Conservation (phyloP, 2,888 invertebrate genomes). For the Heliconius sara region DNA sequence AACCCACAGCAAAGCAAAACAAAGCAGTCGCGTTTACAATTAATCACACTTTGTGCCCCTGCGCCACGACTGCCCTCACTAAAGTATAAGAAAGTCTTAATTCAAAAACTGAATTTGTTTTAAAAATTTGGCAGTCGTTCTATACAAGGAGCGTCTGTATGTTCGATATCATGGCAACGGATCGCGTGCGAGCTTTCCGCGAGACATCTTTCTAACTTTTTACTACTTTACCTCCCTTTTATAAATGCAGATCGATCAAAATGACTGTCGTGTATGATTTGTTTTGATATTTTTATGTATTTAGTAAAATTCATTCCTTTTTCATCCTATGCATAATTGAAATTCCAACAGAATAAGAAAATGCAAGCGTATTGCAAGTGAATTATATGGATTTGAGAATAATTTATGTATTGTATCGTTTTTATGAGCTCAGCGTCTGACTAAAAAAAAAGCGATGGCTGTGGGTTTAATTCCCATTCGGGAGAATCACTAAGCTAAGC, state of each 20-base stretch:
- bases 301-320: slow-evolving; percentile 12
- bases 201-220: slow-evolving; percentile 72
- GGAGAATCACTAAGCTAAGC: background rate
- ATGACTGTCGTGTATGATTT: slow-evolving; percentile 70
- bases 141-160: slow-evolving; percentile 57
- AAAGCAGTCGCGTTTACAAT: too few species aligned
- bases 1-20: too few species aligned
- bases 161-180: slow-evolving; percentile 77
- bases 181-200: slow-evolving; percentile 66
- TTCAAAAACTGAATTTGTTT: background rate
- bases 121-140: slow-evolving; percentile 32
- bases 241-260: slow-evolving; percentile 64
- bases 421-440: background rate
- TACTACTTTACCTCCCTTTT: slow-evolving; percentile 61
- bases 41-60: too few species aligned
- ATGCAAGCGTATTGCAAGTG: too few species aligned
- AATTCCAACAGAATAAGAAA: too few species aligned
- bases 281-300: slow-evolving; percentile 60
- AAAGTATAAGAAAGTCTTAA: background rate
- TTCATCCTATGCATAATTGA: background rate
- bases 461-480: background rate
- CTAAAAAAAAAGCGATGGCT: background rate
- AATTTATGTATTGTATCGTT: too few species aligned
- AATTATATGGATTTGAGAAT: too few species aligned
- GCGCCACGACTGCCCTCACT: too few species aligned